A percentile compares a stretch with the other conserved stretches of the same genome.
Conservation (phyloP, 2,113 vertebrate genomes). For the Apodemus sylvaticus region DNA sequence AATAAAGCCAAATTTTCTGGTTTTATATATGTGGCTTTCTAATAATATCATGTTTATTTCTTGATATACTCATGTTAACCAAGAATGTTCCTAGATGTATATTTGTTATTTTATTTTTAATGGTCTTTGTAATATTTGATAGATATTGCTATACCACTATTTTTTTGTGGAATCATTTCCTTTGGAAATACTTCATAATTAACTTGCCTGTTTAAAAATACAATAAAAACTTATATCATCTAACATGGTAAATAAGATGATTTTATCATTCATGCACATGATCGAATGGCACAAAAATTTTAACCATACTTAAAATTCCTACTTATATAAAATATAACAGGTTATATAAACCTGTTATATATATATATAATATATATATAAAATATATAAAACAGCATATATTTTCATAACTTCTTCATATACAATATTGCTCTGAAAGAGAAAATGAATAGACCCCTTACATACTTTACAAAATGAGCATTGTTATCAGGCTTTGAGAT, state of each 20-base stretch:
- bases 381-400: not conserved
- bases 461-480: not conserved
- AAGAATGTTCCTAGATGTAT: not conserved
- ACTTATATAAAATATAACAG: not conserved
- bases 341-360: not conserved
- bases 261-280: not conserved
- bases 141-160: not conserved
- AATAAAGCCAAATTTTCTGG: slow-evolving; percentile 21
- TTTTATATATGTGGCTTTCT: not conserved
- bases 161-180: slow-evolving; percentile 37
- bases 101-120: not conserved
- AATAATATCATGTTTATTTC: not conserved
- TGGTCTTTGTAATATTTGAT: not conserved
- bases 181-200: not conserved
- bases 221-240: not conserved
- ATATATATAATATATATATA: too few relatives aligned
- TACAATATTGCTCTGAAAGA: not conserved
- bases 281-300: not conserved
- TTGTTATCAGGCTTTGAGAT: not conserved
- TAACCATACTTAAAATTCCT: not conserved
- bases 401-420: not conserved
- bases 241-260: not conserved
- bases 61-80: not conserved
- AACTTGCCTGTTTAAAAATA: not conserved
- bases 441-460: not conserved